Conservation (phyloP, 2,113 vertebrate genomes). For the Charadrius vociferus region DNA sequence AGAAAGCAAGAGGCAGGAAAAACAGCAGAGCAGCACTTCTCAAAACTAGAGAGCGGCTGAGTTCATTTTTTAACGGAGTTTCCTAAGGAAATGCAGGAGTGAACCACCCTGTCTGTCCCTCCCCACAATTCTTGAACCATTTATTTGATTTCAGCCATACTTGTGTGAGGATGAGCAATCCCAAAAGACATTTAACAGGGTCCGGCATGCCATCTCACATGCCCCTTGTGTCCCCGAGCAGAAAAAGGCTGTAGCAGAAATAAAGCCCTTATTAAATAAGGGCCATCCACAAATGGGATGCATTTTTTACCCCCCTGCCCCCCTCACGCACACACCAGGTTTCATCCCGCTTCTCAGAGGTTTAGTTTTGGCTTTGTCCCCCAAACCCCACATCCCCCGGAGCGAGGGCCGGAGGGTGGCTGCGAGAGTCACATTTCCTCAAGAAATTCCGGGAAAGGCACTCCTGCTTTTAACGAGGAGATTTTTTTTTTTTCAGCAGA, state of each 20-base stretch:
- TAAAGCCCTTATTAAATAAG: accelerated
- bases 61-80: accelerated
- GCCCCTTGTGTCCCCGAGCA: accelerated
- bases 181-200: background rate
- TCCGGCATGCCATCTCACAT: accelerated
- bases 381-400: accelerated
- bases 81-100: background rate
- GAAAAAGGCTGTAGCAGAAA: background rate
- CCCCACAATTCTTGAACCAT: background rate
- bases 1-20: background rate
- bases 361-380: background rate
- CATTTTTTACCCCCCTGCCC: background rate
- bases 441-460: conserved; percentile 71
- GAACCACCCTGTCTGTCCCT: background rate
- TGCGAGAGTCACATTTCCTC: conserved; percentile 71
- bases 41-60: background rate
- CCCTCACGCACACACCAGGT: background rate
- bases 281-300: background rate
- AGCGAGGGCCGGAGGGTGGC: background rate
- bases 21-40: background rate
- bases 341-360: background rate
- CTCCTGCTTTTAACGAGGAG: conserved; percentile 57
- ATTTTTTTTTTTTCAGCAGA: background rate
- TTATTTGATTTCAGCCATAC: background rate
- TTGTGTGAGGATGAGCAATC: accelerated